phyloP scores from a whole-genome alignment of 2,888 invertebrate genomes.

The Agrypnus murinus region DNA sequence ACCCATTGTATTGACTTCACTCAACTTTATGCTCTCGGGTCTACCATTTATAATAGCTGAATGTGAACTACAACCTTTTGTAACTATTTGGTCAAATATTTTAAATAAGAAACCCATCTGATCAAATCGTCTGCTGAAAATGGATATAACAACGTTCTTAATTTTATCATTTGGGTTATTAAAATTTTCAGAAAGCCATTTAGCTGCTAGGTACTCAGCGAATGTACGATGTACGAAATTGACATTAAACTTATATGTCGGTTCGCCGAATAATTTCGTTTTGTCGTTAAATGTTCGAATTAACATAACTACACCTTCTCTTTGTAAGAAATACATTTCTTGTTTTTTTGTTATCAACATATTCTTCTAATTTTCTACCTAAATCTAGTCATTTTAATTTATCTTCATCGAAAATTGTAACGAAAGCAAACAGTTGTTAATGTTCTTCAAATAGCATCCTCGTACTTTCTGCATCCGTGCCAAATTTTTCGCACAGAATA shows the following conservation, averaged over 20 bases:
- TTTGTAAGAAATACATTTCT: conserved; percentile 29
- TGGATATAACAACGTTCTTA: no score
- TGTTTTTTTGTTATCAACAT: conserved; percentile 11
- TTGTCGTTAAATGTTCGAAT: not conserved
- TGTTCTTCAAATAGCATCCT: conserved; percentile 15
- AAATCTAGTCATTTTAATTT: not conserved
- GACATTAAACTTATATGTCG: conserved; percentile 22
- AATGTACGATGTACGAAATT: conserved; percentile 35
- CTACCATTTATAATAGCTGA: no score
- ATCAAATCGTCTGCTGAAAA: no score
- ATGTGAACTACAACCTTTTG: no score
- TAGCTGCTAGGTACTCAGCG: no score
- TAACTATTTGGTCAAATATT: no score
- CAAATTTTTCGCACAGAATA: no score
- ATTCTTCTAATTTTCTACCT: conserved; percentile 16
- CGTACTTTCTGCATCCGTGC: no score
- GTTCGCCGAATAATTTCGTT: not conserved
- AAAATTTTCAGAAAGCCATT: conserved; percentile 16
- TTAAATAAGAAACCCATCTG: no score
- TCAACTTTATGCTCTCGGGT: no score
- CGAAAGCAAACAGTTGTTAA: conserved; percentile 25
- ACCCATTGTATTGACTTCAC: no score
- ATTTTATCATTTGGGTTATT: not conserved
- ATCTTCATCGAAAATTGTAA: not conserved
- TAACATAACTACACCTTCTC: no score